These are phyloP conservation scores for Dyspetes luteomarginatus DNA, from an alignment of 2,888 invertebrate species.

Conservation along the genomic window DNA sequence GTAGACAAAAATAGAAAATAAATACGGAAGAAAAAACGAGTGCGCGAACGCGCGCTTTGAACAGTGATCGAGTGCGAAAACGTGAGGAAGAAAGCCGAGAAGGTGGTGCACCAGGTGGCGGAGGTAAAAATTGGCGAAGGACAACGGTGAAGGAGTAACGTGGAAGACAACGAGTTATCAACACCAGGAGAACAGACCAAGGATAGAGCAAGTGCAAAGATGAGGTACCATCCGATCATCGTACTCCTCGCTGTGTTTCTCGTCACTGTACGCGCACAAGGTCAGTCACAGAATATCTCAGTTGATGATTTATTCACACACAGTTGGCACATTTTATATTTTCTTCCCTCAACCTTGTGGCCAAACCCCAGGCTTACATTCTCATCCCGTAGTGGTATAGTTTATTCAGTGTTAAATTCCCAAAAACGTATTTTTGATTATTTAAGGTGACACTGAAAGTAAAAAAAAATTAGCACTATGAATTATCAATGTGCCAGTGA, in stretches of 20 bases:
- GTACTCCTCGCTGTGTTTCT: conserved; percentile 73
- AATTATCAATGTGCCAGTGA: no score
- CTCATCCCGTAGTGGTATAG: no score
- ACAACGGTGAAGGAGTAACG: conserved; percentile 67
- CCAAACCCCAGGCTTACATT: no score
- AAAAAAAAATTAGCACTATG: no score
- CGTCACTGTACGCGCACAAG: conserved; percentile 79
- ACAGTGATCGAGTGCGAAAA: conserved; percentile 54
- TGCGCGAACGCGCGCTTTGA: conserved; percentile 47
- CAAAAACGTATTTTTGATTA: no score
- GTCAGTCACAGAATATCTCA: conserved; percentile 72
- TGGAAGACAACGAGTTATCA: conserved; percentile 53
- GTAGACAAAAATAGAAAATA: conserved; percentile 14
- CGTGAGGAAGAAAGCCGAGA: conserved; percentile 56
- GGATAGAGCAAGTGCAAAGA: conserved; percentile 67
- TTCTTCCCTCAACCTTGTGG: no score
- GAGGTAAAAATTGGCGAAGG: conserved; percentile 55
- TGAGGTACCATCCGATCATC: conserved; percentile 76
- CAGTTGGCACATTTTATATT: conserved; percentile 28
- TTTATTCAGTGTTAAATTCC: no score
- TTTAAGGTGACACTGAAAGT: no score
- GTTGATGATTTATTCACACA: conserved; percentile 13
- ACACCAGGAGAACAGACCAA: conserved; percentile 50
- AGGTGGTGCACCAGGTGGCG: conserved; percentile 56
- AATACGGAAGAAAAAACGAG: neutral